Evolutionary conservation across 2,113 vertebrate species (phyloP), one percentile per base, ranked within the genome.

Genomic region (Tachysurus fulvidraco): DNA sequence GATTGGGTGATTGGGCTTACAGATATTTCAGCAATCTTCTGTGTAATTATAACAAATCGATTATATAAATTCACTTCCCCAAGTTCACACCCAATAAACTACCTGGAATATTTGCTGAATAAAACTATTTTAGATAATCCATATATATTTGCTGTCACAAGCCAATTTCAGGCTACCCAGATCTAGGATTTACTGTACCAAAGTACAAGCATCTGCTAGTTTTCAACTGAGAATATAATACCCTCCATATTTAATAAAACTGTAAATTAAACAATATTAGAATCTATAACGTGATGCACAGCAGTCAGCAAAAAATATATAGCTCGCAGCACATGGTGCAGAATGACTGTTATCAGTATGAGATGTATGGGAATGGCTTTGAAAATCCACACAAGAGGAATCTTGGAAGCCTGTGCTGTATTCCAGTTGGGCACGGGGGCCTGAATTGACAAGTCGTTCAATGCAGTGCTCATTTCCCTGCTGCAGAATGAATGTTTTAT

Each of bases 401-500:
- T 41, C 30, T 23, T 3, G 5, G 30, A 81, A 60, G 19, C 10
- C 55, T 59, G 16, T 44, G 11, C 21, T 44, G 30, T 12, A 81
- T 17, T 62, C 62, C 21, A 77, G 67, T 44, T 25, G 5, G 54
- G 44, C 21, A 74, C 54, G 46, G 71, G n/a, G 69, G 67, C 21
- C 64, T 64, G 55, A 46, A 76, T 74, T 57, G n/a, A 52, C 74
- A 44, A 73, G 85, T 41, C 30, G 76, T 80, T 82, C 41, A 62
- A 28, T 55, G 46, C 79, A 74, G 78, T 21, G 76, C 84, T 91
- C 79, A 87, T 91, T 89, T 88, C 64, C 65, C 87, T 74, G 57
- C 86, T 86, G 73, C 83, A 71, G 85, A 54, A 86, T 94, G 74
- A 92, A 91, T 82, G 74, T 92, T 92, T 92, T 83, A 93, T 91